Evolutionary conservation across 2,797 vertebrate species (phyloP).

Genomic region (Poecile montanus): DNA sequence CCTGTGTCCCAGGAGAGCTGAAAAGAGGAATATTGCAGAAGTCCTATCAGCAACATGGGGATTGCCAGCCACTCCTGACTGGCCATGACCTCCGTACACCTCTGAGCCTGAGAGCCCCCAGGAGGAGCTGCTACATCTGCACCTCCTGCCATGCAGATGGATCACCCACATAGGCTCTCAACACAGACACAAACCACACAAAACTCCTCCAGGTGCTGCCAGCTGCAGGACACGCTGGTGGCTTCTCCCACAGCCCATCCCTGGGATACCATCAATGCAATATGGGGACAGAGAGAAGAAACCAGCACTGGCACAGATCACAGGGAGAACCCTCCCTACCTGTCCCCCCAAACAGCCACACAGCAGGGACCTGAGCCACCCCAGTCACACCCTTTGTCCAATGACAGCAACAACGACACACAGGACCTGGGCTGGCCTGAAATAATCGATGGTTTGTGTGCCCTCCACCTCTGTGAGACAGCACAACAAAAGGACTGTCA

Average conservation of each 20-base stretch:
- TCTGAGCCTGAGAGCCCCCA: background rate
- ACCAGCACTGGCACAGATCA: background rate
- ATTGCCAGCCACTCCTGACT: background rate
- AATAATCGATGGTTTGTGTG: background rate
- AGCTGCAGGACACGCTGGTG: background rate
- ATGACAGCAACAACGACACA: background rate
- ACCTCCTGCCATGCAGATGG: accelerated
- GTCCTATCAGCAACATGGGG: no score
- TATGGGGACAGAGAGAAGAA: background rate
- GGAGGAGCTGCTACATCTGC: background rate
- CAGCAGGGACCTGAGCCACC: background rate
- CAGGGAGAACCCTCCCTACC: background rate
- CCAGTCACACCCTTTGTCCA: background rate
- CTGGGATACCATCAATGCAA: accelerated
- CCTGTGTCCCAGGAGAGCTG: no score
- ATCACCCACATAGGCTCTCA: accelerated
- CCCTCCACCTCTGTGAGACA: background rate
- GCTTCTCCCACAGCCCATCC: background rate
- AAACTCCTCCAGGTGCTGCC: background rate
- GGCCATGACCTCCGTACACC: accelerated
- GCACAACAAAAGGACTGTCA: background rate
- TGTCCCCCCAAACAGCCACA: accelerated
- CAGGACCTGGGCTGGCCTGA: background rate
- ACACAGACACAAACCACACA: accelerated
- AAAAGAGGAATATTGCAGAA: background rate